These are phyloP conservation scores for Corythoichthys haematopterus DNA, from an alignment of 2,113 vertebrate genomes.

Conservation along the genomic window DNA sequence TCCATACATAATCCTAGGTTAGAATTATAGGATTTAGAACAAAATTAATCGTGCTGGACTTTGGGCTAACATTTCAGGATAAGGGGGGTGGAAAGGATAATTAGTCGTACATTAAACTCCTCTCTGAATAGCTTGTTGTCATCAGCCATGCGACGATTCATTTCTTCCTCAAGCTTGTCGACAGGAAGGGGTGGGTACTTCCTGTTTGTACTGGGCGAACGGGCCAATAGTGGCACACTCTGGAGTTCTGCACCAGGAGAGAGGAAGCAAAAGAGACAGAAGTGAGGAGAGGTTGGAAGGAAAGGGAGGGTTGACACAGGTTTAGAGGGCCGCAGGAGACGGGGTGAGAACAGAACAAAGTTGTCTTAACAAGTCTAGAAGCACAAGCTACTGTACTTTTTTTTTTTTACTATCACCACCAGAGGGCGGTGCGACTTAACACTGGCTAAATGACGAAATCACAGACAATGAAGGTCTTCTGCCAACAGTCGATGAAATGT, in stretches of 20 bases:
- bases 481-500: slow-evolving; percentile 30
- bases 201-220: slow-evolving; percentile 96
- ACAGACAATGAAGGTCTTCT: slow-evolving; percentile 47
- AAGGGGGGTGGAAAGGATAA: background rate
- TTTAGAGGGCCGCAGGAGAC: slow-evolving; percentile 32
- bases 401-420: slow-evolving; percentile 33
- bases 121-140: slow-evolving; percentile 98
- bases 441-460: slow-evolving; percentile 47
- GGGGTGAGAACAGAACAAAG: slow-evolving; percentile 17
- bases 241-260: slow-evolving; percentile 80
- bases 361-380: slow-evolving; percentile 8
- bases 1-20: background rate
- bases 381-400: slow-evolving; percentile 6
- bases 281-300: slow-evolving; percentile 26
- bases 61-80: background rate
- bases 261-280: slow-evolving; percentile 39
- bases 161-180: slow-evolving; percentile 96
- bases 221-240: slow-evolving; percentile 92
- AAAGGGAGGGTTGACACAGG: slow-evolving; percentile 33
- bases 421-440: slow-evolving; percentile 46
- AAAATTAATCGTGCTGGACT: background rate
- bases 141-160: slow-evolving; percentile 95
- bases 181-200: slow-evolving; percentile 94
- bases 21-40: background rate
- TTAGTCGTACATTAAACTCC: slow-evolving; percentile 85